phyloP scores from a whole-genome alignment of 2,888 invertebrate species.

The Spodoptera littoralis region DNA sequence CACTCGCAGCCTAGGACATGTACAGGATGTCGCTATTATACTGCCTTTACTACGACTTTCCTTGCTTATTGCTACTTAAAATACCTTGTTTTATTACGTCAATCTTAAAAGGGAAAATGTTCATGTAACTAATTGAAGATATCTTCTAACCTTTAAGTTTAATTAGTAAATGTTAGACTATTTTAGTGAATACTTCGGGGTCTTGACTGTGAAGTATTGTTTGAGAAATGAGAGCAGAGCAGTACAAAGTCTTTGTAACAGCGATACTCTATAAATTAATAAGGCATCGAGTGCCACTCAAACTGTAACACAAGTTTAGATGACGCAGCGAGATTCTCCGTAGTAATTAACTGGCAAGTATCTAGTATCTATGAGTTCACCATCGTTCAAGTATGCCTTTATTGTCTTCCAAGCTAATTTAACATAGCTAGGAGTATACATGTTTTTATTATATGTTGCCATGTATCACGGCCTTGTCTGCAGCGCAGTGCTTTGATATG shows the following conservation, averaged over 20 bases:
- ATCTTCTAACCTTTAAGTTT: no score
- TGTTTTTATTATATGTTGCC: constrained; percentile 36
- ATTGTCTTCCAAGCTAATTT: constrained; percentile 47
- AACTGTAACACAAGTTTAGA: constrained; percentile 13
- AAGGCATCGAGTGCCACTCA: constrained; percentile 15
- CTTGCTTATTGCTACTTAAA: constrained; percentile 52
- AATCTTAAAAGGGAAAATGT: constrained; percentile 15
- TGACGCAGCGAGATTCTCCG: constrained; percentile 39
- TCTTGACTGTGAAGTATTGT: no score
- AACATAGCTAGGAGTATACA: constrained; percentile 42
- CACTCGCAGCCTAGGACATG: constrained; percentile 73
- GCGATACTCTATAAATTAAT: constrained; percentile 10
- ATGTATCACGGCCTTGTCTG: constrained; percentile 45
- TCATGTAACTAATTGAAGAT: not conserved
- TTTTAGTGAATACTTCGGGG: no score
- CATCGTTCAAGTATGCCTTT: constrained; percentile 42
- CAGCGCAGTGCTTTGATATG: constrained; percentile 47
- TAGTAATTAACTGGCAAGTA: constrained; percentile 37
- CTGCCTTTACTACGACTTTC: constrained; percentile 56
- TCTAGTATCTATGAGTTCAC: constrained; percentile 43
- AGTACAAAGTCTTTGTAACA: not conserved
- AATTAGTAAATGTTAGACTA: no score
- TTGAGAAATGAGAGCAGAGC: no score
- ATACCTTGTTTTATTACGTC: constrained; percentile 34
- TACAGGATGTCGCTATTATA: constrained; percentile 80